Evolutionary conservation across 1,140 invertebrate species (phyloP).

Genomic region (Mizuhopecten yessoensis): DNA sequence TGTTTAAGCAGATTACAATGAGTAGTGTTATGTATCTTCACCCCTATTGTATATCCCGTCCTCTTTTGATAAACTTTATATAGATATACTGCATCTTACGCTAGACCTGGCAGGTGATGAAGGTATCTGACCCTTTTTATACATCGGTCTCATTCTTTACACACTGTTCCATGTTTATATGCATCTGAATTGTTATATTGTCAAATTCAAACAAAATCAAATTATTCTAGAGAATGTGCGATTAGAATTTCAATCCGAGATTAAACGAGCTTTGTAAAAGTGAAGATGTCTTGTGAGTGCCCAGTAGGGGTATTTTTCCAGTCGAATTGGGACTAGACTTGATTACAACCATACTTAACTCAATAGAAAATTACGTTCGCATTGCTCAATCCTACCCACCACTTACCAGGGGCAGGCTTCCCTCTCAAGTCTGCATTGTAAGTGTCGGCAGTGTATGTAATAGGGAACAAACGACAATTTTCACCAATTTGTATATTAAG

Average conservation of each 20-base stretch:
- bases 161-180: no score
- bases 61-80: no score
- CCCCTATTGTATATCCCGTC: no score
- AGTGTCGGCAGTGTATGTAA: neutral
- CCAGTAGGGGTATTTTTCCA: neutral
- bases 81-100: no score
- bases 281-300: neutral
- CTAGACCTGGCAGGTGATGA: no score
- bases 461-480: neutral
- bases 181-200: no score
- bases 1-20: no score
- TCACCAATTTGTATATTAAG: neutral
- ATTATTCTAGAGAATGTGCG: neutral
- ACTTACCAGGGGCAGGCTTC: neutral
- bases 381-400: neutral
- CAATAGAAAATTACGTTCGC: neutral
- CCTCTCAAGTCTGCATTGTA: neutral
- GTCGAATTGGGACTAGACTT: neutral
- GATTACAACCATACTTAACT: neutral
- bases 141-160: no score
- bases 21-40: no score
- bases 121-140: no score
- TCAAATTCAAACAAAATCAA: no score
- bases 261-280: neutral
- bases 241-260: neutral